phyloP scores from a whole-genome alignment of 2,888 invertebrate species.

The Dynastes grantii region DNA sequence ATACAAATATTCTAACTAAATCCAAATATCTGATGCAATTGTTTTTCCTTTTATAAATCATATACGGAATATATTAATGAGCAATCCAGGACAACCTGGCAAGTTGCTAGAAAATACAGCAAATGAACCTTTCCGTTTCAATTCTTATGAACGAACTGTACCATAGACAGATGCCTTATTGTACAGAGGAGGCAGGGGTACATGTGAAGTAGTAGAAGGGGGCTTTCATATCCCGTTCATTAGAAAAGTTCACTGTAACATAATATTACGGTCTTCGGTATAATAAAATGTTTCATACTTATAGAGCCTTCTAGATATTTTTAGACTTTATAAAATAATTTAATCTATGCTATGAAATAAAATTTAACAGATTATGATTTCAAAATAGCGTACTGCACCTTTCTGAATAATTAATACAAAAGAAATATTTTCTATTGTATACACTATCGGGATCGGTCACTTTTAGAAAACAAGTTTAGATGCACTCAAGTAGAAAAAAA shows the following conservation, averaged over 20 bases:
- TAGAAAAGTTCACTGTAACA: constrained; percentile 44
- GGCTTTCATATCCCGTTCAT: constrained; percentile 41
- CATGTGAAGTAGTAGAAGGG: constrained; percentile 32
- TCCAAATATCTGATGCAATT: too few relatives aligned
- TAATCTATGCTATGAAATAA: too few relatives aligned
- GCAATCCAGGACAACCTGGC: background rate
- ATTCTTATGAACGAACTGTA: constrained; percentile 53
- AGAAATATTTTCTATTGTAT: too few relatives aligned
- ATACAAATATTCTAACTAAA: too few relatives aligned
- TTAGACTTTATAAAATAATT: too few relatives aligned
- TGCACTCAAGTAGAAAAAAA: background rate
- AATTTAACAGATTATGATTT: too few relatives aligned
- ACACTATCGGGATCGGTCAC: background rate
- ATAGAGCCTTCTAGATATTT: background rate
- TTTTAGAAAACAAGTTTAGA: background rate
- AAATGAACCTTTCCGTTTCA: constrained; percentile 18
- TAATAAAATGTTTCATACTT: constrained; percentile 8
- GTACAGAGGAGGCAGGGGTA: constrained; percentile 45
- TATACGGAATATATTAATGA: background rate
- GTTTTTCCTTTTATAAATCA: too few relatives aligned
- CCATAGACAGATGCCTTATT: constrained; percentile 53
- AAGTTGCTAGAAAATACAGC: background rate
- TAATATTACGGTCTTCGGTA: constrained; percentile 17
- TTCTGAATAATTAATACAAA: too few relatives aligned
- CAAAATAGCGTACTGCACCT: too few relatives aligned